Evolutionary conservation across 2,113 vertebrate genomes (phyloP), one percentile per base, ranked within the genome.

Genomic region (Marmota flaviventris): DNA sequence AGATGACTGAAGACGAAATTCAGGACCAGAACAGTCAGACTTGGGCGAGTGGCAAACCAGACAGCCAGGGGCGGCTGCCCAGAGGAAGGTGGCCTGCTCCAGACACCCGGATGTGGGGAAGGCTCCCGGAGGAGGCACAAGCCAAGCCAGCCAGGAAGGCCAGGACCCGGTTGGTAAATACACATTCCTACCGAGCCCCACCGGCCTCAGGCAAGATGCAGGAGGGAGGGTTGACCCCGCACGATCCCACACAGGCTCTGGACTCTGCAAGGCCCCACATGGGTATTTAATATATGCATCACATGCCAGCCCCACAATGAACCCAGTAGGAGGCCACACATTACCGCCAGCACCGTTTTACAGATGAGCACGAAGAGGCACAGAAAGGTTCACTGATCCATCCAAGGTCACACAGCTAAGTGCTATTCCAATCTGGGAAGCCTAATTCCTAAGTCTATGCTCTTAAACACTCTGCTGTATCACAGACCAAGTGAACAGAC

Each of bases 351-450:
- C 22, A 9, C 6, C 51, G 37, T 65, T 32, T 75, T 51, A 85
- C 48, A 89, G 63, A n/a, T 77, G n/a, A 91, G n/a, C 17, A 27
- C 25, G 88, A 58, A 27, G 32, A 86, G 32, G 39, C 45, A 12
- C 89, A 89, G 83, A 93, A 61, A 94, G 32, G 56, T 87, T 78
- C 84, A 87, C 61, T 45, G 48, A 91, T 14, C 53, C 32, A 3
- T 32, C 78, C 82, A 7, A 37, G 32, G 45, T 34, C 85, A 87
- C 93, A 48, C 75, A 94, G 92, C 29, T 45, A 84, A 72, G 7
- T 0, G 7, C 8, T 10, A 18, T 37, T 93, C 27, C 34, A 39
- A 81, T n/a, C 88, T 8, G 2, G 65, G 63, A 17, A 39, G 5
- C 14, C 56, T 78, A 70, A 5, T 37, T 88, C 65, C 27, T 10